Percentiles rank a stretch among this genome's conserved stretches.
These are phyloP conservation scores for Mizuhopecten yessoensis DNA, from an alignment of 1,140 invertebrate genomes.

Conservation along the genomic window DNA sequence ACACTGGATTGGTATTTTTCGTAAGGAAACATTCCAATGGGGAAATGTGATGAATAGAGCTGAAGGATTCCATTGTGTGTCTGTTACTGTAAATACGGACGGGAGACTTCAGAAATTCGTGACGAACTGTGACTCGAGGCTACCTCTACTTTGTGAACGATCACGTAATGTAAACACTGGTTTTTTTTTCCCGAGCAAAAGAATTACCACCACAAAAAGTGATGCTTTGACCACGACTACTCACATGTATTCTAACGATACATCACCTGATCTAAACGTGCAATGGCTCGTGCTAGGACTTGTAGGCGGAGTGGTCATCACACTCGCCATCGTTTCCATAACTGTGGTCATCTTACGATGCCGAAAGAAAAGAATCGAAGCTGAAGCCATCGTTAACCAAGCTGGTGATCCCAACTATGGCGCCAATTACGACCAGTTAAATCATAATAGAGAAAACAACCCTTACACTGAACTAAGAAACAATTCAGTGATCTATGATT, in stretches of 20 bases:
- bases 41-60: neutral
- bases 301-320: neutral
- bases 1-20: neutral
- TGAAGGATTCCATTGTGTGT: neutral
- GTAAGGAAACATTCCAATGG: neutral
- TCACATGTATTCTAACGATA: neutral
- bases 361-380: neutral
- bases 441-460: neutral
- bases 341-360: neutral
- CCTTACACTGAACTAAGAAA: neutral
- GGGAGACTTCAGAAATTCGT: neutral
- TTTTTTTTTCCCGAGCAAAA: too few species aligned
- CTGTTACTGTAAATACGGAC: neutral
- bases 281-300: neutral
- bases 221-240: neutral
- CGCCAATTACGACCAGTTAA: neutral
- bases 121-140: neutral
- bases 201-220: neutral
- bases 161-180: neutral
- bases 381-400: neutral
- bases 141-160: neutral
- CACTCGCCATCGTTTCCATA: neutral
- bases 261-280: neutral
- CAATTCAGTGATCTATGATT: neutral
- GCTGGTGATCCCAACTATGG: neutral